Evolutionary conservation across 2,797 vertebrate species (phyloP).

Genomic region (Cottoperca gobio): DNA sequence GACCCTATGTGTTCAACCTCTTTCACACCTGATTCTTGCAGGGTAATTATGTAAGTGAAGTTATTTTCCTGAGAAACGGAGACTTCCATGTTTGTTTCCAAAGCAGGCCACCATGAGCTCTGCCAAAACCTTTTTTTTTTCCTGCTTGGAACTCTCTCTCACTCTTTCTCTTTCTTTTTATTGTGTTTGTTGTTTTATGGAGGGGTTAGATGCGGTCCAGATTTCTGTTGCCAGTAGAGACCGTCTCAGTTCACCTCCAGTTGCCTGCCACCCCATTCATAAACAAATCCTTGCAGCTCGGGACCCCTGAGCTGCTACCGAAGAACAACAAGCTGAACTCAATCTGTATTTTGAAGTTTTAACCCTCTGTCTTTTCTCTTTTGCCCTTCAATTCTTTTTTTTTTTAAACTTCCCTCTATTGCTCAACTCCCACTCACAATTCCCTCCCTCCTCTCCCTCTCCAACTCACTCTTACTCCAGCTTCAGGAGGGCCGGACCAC

Average conservation of each 20-base stretch:
- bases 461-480: conserved; percentile 40
- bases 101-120: conserved; percentile 65
- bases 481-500: conserved; percentile 63
- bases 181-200: conserved; percentile 79
- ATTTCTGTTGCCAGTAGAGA: conserved; percentile 80
- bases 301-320: conserved; percentile 63
- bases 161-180: conserved; percentile 65
- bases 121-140: conserved; percentile 67
- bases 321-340: conserved; percentile 73
- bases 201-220: conserved; percentile 75
- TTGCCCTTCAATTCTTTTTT: conserved; percentile 15
- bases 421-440: conserved; percentile 37
- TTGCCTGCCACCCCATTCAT: conserved; percentile 70
- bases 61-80: conserved; percentile 73
- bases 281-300: conserved; percentile 73
- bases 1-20: conserved; percentile 29
- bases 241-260: conserved; percentile 77
- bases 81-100: conserved; percentile 76
- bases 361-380: conserved; percentile 36
- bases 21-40: conserved; percentile 45
- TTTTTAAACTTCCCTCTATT: conserved; percentile 59
- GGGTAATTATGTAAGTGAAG: conserved; percentile 38
- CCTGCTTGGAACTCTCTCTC: conserved; percentile 54
- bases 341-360: conserved; percentile 58
- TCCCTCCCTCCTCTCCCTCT: conserved; percentile 51